Evolutionary conservation across 1,140 invertebrate species (phyloP).

Genomic region (Proales similis): DNA sequence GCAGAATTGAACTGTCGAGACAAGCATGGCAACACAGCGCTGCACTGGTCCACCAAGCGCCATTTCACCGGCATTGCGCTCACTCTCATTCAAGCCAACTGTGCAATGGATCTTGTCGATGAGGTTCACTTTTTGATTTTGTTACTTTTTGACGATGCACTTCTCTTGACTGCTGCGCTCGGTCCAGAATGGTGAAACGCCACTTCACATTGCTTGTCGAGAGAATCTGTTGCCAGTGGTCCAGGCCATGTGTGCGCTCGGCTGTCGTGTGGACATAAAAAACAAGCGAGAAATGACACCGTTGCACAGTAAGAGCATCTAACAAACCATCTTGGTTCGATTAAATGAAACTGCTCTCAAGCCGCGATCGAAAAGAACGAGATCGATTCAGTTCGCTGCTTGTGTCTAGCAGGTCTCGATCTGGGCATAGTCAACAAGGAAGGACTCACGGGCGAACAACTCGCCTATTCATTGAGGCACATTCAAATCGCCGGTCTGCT

Average conservation of each 20-base stretch:
- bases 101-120: slow-evolving; percentile 64
- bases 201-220: slow-evolving; percentile 66
- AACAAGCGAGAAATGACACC: slow-evolving; percentile 55
- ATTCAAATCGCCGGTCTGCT: slow-evolving; percentile 67
- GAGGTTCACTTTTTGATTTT: slow-evolving; percentile 53
- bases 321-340: slow-evolving; percentile 65
- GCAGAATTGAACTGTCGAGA: slow-evolving; percentile 61
- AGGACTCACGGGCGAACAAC: slow-evolving; percentile 71
- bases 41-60: slow-evolving; percentile 61
- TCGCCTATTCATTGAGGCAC: slow-evolving; percentile 69
- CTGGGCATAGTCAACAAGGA: slow-evolving; percentile 62
- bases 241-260: slow-evolving; percentile 66
- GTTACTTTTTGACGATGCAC: not conserved
- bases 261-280: slow-evolving; percentile 64
- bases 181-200: slow-evolving; percentile 67
- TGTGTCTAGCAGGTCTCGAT: slow-evolving; percentile 67
- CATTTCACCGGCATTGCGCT: slow-evolving; percentile 68
- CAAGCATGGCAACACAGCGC: slow-evolving; percentile 61
- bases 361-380: slow-evolving; percentile 25
- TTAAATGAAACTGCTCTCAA: slow-evolving; percentile 64
- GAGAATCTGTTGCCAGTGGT: slow-evolving; percentile 64
- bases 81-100: slow-evolving; percentile 83
- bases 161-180: no score
- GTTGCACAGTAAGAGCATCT: slow-evolving; percentile 30
- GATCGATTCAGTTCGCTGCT: slow-evolving; percentile 54